Percentiles rank a stretch among this genome's conserved stretches.
phyloP scores from a whole-genome alignment of 2,113 vertebrate genomes.

The Tragelaphus imberbis region DNA sequence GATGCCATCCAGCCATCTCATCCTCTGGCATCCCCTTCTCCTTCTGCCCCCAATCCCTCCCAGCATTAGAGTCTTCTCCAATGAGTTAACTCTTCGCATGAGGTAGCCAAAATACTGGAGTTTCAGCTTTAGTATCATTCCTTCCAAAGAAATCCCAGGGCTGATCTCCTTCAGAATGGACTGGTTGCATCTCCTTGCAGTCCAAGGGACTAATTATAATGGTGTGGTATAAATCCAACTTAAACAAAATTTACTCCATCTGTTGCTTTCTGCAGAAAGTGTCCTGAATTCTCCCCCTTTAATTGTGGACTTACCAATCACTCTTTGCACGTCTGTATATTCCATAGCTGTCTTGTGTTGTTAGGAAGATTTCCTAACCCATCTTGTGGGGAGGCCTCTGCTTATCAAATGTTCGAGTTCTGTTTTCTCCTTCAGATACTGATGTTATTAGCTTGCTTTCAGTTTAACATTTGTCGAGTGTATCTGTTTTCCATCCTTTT shows the following conservation, averaged over 20 bases:
- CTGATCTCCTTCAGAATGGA: too few relatives aligned
- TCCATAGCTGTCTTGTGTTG: not conserved
- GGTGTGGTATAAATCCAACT: not conserved
- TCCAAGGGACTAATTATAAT: not conserved
- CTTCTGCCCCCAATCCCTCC: too few relatives aligned
- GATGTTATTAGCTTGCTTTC: not conserved
- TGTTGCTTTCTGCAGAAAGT: not conserved
- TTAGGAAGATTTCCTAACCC: not conserved
- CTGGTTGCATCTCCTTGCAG: too few relatives aligned
- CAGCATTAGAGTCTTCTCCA: too few relatives aligned
- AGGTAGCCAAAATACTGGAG: too few relatives aligned
- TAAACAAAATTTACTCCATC: not conserved
- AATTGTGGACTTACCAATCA: not conserved
- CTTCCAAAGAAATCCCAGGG: too few relatives aligned
- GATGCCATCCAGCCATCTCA: too few relatives aligned
- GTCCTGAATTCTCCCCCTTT: not conserved
- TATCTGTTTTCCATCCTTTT: not conserved
- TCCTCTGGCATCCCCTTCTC: too few relatives aligned
- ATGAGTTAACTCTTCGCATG: too few relatives aligned
- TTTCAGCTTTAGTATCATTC: too few relatives aligned
- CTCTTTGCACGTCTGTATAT: not conserved
- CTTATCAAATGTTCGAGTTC: not conserved
- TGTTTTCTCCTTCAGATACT: not conserved
- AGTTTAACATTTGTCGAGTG: not conserved
- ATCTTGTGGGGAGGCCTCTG: not conserved